Base-by-base conservation (phyloP, 2,113 vertebrate species). In the Orycteropus afer region DNA sequence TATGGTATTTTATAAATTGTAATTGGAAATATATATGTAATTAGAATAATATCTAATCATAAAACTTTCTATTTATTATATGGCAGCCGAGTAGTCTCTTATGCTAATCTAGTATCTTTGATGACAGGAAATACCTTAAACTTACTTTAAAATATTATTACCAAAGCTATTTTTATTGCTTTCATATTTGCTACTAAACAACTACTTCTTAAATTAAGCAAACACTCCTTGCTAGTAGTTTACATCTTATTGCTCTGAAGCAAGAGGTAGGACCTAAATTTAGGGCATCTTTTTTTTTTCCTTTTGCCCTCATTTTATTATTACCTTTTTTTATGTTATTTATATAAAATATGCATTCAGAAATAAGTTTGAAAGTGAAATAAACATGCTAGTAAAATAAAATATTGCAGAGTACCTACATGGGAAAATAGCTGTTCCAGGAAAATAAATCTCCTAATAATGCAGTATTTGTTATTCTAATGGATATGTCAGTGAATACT, bases 361-460 rank as follows among this genome's bases (percentile, higher is more conserved):
- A 97, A 95, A 90, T 95, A 95, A 74, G 51, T 93, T 88, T 63
- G 83, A 51, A 96, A 89, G 23, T 91, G 63, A 95, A 78, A 4
- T 40, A 71, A 40, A 34, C 20, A 20, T 71, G 37, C 47, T 81
- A 76, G 32, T 40, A 76, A 17, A 92, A 85, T 90, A 96, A 97
- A 95, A 89, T 96, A 63, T 51, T 90, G 7, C 8, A 88, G 23
- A 71, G 32, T 93, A 17, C 32, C 51, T 53, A 82, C 2, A 17
- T 90, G n/a, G 69, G 15, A 93, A 93, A 97, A 95, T 90, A 90
- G 88, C 55, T 76, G 90, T 86, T 95, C 40, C 59, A 94, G 51
- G 76, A 93, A 97, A 95, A 94, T 96, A 93, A 95, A 93, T 83
- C 69, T 96, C 49, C 59, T 51, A 96, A 80, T 91, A 95, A 95